Evolutionary conservation across 1,140 invertebrate species (phyloP).

Genomic region (Psilanteris sp.): DNA sequence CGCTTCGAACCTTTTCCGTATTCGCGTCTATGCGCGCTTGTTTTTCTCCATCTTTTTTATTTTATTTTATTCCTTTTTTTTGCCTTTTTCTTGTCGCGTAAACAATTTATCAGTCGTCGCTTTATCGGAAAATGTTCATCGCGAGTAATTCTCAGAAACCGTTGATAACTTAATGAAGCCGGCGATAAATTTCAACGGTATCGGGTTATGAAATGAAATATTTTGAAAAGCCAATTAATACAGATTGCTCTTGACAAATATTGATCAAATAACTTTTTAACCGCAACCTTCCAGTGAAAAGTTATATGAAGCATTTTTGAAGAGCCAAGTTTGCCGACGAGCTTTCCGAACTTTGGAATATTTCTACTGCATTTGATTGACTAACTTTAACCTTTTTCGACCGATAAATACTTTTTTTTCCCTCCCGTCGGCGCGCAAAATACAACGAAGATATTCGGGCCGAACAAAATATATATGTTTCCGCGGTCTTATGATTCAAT

Average conservation of each 20-base stretch:
- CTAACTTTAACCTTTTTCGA: conserved; percentile 21
- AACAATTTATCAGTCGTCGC: background rate
- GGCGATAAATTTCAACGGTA: conserved; percentile 13
- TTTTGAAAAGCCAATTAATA: conserved; percentile 25
- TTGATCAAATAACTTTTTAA: conserved; percentile 14
- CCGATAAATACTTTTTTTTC: conserved; percentile 10
- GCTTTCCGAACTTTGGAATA: conserved; percentile 22
- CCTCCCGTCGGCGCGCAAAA: too few relatives aligned
- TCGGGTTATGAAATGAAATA: background rate
- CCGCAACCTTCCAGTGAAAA: conserved; percentile 10
- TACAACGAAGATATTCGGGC: too few relatives aligned
- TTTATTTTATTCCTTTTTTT: too few relatives aligned
- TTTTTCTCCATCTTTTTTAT: conserved; percentile 1
- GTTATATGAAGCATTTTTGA: conserved; percentile 37
- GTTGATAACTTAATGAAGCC: conserved; percentile 33
- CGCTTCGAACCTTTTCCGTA: background rate
- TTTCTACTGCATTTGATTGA: conserved; percentile 29
- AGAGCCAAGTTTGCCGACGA: conserved; percentile 7
- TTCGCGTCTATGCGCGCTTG: too few relatives aligned
- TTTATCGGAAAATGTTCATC: conserved; percentile 5
- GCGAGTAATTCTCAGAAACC: conserved; percentile 5
- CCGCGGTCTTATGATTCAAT: conserved; percentile 7
- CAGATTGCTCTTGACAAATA: conserved; percentile 5
- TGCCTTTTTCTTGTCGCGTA: background rate
- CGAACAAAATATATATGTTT: too few relatives aligned